A percentile compares a stretch with the other conserved stretches of the same genome.
Evolutionary conservation across 1,140 invertebrate species (phyloP).

Genomic region (Nymphalis io): DNA sequence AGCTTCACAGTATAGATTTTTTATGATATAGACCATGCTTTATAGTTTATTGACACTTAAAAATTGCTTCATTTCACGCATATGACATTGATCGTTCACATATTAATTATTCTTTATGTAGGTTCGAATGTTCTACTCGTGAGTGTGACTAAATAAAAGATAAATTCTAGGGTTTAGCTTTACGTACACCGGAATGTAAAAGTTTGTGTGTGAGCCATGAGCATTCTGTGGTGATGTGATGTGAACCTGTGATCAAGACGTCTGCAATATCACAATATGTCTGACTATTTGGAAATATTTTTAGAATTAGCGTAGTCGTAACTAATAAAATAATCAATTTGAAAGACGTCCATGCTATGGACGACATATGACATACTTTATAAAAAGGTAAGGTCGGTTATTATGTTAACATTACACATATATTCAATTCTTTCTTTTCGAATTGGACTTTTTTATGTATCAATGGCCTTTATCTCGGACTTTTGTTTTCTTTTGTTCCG

Average conservation of each 20-base stretch:
- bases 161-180: background rate
- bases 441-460: constrained; percentile 76
- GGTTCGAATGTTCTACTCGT: background rate
- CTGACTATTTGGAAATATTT: constrained; percentile 80
- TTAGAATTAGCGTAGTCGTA: constrained; percentile 70
- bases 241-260: constrained; percentile 67
- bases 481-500: constrained; percentile 79
- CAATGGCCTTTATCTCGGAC: constrained; percentile 77
- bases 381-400: constrained; percentile 57
- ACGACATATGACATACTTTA: constrained; percentile 65
- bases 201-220: constrained; percentile 56
- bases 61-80: constrained; percentile 20
- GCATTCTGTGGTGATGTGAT: constrained; percentile 50
- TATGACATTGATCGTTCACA: constrained; percentile 4
- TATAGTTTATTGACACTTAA: constrained; percentile 26
- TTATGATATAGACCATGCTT: constrained; percentile 5
- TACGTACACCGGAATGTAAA: constrained; percentile 56
- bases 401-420: constrained; percentile 45
- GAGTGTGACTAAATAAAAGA: background rate
- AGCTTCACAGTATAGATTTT: background rate
- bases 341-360: constrained; percentile 62
- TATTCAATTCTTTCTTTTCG: constrained; percentile 63
- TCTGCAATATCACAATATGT: constrained; percentile 81
- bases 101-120: background rate
- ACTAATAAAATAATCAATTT: constrained; percentile 58